phyloP scores from a whole-genome alignment of 2,888 invertebrate genomes.

The Nezara viridula region DNA sequence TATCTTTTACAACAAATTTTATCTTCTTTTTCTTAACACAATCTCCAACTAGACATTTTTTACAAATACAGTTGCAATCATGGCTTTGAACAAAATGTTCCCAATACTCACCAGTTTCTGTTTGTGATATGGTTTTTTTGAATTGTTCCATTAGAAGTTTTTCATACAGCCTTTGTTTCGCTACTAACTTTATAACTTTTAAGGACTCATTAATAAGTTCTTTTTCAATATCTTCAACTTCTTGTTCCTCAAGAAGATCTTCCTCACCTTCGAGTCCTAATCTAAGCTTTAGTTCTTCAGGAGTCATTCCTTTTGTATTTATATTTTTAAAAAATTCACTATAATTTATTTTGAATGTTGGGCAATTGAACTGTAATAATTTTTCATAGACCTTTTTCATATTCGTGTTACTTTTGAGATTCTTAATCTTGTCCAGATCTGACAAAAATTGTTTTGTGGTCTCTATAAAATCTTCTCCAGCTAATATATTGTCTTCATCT shows the following conservation, averaged over 20 bases:
- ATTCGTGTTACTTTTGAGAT: background rate
- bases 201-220: background rate
- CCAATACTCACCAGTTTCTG: background rate
- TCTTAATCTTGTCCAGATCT: background rate
- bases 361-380: constrained; percentile 1
- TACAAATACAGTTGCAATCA: background rate
- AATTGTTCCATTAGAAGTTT: constrained; percentile 20
- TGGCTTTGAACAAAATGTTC: background rate
- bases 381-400: background rate
- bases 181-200: background rate
- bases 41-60: background rate
- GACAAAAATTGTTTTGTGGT: background rate
- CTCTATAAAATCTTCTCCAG: constrained; percentile 22
- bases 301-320: background rate
- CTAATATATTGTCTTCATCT: background rate
- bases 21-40: background rate
- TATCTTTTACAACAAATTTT: background rate
- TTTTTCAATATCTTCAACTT: constrained; percentile 29
- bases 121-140: background rate
- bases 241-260: background rate
- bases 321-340: background rate
- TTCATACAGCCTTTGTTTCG: constrained; percentile 2
- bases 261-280: background rate
- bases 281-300: background rate
- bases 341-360: constrained; percentile 21